Conservation (phyloP, 1,140 invertebrate genomes). For the Euglossa dilemma region DNA sequence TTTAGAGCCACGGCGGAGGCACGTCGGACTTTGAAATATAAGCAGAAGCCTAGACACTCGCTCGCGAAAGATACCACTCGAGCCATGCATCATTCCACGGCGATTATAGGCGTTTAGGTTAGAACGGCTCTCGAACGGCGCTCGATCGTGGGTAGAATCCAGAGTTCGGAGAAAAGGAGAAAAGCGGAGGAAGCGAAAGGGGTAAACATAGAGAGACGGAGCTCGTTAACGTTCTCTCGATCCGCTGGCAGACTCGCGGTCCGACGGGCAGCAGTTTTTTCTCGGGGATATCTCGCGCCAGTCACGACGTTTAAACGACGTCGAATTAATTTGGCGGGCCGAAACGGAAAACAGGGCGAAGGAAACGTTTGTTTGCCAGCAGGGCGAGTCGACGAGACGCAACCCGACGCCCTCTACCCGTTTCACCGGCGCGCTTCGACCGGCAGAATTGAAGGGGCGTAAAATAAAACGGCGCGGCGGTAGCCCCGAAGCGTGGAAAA, state of each 20-base stretch:
- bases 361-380: background rate
- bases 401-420: background rate
- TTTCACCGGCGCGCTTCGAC: background rate
- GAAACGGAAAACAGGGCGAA: conserved; percentile 17
- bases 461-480: background rate
- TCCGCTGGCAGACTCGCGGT: background rate
- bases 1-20: too few species aligned
- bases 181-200: background rate
- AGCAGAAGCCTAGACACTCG: too few species aligned
- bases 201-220: background rate
- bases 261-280: conserved; percentile 1
- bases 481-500: background rate
- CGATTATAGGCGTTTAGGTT: too few species aligned
- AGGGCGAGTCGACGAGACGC: conserved; percentile 3
- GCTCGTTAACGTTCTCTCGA: conserved; percentile 25
- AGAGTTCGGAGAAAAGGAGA: background rate
- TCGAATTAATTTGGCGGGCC: conserved; percentile 32
- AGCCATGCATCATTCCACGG: too few species aligned
- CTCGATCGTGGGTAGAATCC: too few species aligned
- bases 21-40: too few species aligned
- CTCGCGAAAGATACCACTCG: too few species aligned
- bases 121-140: background rate
- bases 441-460: conserved; percentile 1
- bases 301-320: conserved; percentile 6
- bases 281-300: conserved; percentile 1